These are phyloP conservation scores for Parauchenoglanis ngamensis DNA, from an alignment of 2,797 vertebrate genomes.

Conservation along the genomic window DNA sequence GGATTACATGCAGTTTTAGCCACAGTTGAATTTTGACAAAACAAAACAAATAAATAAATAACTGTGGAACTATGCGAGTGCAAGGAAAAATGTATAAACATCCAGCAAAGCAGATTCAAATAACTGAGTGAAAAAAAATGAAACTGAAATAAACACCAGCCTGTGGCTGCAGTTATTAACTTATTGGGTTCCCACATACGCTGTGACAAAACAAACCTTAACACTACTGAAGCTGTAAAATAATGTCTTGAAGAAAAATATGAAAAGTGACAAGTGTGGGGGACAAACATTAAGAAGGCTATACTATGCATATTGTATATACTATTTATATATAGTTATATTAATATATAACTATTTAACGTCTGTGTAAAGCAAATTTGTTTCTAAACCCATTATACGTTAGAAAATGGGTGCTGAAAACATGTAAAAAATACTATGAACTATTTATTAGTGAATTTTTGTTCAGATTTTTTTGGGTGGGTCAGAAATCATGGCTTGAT, in stretches of 20 bases:
- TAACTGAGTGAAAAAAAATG: background rate
- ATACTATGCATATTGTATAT: background rate
- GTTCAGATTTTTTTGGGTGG: no score
- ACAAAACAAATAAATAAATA: background rate
- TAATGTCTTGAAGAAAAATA: background rate
- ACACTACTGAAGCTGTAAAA: background rate
- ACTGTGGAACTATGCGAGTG: background rate
- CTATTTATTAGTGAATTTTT: no score
- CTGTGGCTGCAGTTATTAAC: background rate
- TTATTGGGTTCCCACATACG: background rate
- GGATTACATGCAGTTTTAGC: background rate
- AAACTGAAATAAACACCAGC: background rate
- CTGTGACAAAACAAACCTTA: background rate
- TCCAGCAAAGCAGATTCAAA: background rate
- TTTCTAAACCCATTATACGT: no score
- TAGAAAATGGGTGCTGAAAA: no score
- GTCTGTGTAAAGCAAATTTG: no score
- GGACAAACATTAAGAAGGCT: background rate
- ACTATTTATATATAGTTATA: no score
- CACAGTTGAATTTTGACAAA: background rate
- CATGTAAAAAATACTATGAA: no score
- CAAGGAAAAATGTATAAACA: background rate
- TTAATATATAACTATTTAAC: no score
- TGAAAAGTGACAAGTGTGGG: background rate
- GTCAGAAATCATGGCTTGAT: no score